These are phyloP conservation scores for Benitochromis conjunctus DNA, from an alignment of 2,113 vertebrate genomes.

Conservation along the genomic window DNA sequence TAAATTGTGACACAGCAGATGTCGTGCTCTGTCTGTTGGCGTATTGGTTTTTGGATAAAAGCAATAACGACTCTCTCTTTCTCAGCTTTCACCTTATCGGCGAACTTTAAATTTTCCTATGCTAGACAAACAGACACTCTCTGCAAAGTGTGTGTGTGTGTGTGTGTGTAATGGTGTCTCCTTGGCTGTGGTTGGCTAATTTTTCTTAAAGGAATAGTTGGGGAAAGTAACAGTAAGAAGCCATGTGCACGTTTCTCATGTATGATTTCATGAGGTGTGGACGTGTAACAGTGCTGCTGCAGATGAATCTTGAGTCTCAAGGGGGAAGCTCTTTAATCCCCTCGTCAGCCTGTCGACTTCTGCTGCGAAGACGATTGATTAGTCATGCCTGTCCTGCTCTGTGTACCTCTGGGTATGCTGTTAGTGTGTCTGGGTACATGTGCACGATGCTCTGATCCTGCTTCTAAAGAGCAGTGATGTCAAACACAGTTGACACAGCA, in stretches of 20 bases:
- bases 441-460: constrained; percentile 6
- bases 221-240: neutral
- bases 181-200: neutral
- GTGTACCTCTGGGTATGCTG: constrained; percentile 12
- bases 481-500: constrained; percentile 28
- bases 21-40: neutral
- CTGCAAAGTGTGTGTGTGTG: neutral
- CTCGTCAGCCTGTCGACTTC: constrained; percentile 30
- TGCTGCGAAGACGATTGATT: constrained; percentile 49
- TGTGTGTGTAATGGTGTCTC: neutral
- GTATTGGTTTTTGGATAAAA: neutral
- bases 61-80: neutral
- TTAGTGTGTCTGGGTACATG: neutral
- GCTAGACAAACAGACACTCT: neutral
- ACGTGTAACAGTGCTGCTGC: neutral
- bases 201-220: neutral
- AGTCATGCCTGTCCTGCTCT: constrained; percentile 49
- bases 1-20: neutral
- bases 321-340: constrained; percentile 40
- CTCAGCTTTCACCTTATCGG: neutral
- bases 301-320: neutral
- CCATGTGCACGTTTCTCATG: neutral
- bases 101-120: neutral
- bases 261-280: neutral
- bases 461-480: constrained; percentile 32